A percentile compares a stretch with the other conserved stretches of the same genome.
Evolutionary conservation across 2,888 invertebrate genomes (phyloP).

Genomic region (Mimas tiliae): DNA sequence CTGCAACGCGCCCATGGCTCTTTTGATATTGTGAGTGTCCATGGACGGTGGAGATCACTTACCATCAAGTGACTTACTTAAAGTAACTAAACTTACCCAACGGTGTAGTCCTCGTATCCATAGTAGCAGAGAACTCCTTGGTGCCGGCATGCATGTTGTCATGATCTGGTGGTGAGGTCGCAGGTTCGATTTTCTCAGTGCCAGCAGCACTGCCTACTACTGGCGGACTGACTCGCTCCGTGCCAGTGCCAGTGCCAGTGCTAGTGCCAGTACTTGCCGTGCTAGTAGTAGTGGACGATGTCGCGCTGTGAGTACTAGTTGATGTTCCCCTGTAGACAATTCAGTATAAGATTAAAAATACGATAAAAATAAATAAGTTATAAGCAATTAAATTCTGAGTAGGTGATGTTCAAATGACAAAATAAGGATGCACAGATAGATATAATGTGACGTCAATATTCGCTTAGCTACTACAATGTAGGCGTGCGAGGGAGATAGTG

Average conservation of each 20-base stretch:
- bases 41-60: too few relatives aligned
- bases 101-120: conserved; percentile 68
- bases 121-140: conserved; percentile 54
- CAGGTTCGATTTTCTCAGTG: conserved; percentile 43
- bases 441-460: too few relatives aligned
- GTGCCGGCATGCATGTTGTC: conserved; percentile 77
- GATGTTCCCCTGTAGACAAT: conserved; percentile 58
- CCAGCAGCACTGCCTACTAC: conserved; percentile 27
- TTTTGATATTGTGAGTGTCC: too few relatives aligned
- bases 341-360: neutral
- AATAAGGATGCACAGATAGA: too few relatives aligned
- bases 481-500: too few relatives aligned
- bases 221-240: conserved; percentile 1
- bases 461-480: too few relatives aligned
- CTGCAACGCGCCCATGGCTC: too few relatives aligned
- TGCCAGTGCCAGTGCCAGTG: conserved; percentile 15
- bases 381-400: too few relatives aligned
- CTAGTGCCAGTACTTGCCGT: conserved; percentile 42
- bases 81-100: conserved; percentile 72
- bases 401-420: too few relatives aligned
- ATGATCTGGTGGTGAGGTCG: conserved; percentile 67
- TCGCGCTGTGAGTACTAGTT: conserved; percentile 73
- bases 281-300: conserved; percentile 60
- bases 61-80: too few relatives aligned
- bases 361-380: neutral